Evolutionary conservation across 2,113 vertebrate genomes (phyloP).

Genomic region (Caloenas nicobarica): DNA sequence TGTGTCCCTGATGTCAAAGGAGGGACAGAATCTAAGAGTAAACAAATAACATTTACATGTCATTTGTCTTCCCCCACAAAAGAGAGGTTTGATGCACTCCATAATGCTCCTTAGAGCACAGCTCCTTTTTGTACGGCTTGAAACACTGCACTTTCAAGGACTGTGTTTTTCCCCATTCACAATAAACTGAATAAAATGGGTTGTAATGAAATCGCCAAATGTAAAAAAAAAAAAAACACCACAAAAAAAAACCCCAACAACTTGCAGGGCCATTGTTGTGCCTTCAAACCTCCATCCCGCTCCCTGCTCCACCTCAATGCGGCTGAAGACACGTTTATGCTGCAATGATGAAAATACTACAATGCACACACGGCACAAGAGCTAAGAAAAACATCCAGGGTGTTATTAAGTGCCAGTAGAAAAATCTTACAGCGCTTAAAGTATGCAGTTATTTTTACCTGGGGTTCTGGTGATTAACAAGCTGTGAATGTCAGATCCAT

Average conservation of each 20-base stretch:
- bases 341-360: not conserved
- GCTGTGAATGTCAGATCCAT: conserved; percentile 36
- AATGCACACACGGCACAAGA: not conserved
- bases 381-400: conserved; percentile 18
- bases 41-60: not conserved
- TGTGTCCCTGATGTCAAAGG: not conserved
- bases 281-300: conserved; percentile 22
- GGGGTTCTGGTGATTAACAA: conserved; percentile 50
- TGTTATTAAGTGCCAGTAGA: conserved; percentile 39
- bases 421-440: conserved; percentile 38
- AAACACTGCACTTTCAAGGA: not conserved
- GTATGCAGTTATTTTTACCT: conserved; percentile 41
- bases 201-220: conserved; percentile 4
- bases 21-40: not conserved
- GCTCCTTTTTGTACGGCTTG: not conserved
- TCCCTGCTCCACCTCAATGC: not conserved
- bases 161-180: not conserved
- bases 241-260: too few relatives aligned
- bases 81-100: not conserved
- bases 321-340: not conserved
- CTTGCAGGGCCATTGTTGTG: not conserved
- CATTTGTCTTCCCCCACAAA: not conserved
- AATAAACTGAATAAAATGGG: not conserved
- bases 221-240: not conserved
- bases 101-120: not conserved